These are phyloP conservation scores for Sphaerophoria rueppellii DNA, from an alignment of 2,888 invertebrate genomes.

Conservation along the genomic window DNA sequence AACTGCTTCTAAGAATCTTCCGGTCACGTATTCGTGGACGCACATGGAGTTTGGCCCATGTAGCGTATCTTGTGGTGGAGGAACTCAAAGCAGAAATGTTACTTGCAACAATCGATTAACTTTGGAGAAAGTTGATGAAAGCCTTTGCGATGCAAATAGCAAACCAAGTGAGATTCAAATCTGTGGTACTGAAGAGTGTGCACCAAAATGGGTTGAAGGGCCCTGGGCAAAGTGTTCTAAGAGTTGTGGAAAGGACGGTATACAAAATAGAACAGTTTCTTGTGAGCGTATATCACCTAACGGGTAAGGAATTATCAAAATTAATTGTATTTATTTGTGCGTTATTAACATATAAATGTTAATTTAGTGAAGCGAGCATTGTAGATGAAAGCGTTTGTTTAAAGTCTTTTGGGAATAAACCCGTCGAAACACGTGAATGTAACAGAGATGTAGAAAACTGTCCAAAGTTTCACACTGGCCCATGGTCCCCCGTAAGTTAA, in stretches of 20 bases:
- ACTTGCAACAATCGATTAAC: slow-evolving; percentile 90
- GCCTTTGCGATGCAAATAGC: slow-evolving; percentile 89
- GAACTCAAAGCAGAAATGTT: slow-evolving; percentile 90
- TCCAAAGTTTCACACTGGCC: slow-evolving; percentile 93
- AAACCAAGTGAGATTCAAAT: slow-evolving; percentile 88
- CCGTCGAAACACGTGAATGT: slow-evolving; percentile 87
- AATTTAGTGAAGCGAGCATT: slow-evolving; percentile 84
- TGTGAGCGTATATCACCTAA: slow-evolving; percentile 91
- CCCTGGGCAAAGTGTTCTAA: slow-evolving; percentile 86
- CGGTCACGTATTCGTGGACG: slow-evolving; percentile 92
- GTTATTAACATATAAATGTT: not conserved
- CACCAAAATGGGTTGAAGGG: slow-evolving; percentile 90
- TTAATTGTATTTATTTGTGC: not conserved
- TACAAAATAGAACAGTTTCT: slow-evolving; percentile 87
- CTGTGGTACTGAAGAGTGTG: slow-evolving; percentile 90
- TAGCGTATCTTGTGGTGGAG: slow-evolving; percentile 94
- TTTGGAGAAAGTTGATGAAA: slow-evolving; percentile 87
- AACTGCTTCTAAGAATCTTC: slow-evolving; percentile 86
- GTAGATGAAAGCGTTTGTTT: slow-evolving; percentile 90
- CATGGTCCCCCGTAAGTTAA: slow-evolving; percentile 92
- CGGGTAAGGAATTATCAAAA: slow-evolving; percentile 82
- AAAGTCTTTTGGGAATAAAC: slow-evolving; percentile 87
- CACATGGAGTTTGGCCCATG: slow-evolving; percentile 88
- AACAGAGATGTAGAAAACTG: slow-evolving; percentile 88
- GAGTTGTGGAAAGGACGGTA: slow-evolving; percentile 89